Percentiles rank a stretch among this genome's conserved stretches.
phyloP scores from a whole-genome alignment of 2,888 invertebrate genomes.

The Sarcophaga carnaria region DNA sequence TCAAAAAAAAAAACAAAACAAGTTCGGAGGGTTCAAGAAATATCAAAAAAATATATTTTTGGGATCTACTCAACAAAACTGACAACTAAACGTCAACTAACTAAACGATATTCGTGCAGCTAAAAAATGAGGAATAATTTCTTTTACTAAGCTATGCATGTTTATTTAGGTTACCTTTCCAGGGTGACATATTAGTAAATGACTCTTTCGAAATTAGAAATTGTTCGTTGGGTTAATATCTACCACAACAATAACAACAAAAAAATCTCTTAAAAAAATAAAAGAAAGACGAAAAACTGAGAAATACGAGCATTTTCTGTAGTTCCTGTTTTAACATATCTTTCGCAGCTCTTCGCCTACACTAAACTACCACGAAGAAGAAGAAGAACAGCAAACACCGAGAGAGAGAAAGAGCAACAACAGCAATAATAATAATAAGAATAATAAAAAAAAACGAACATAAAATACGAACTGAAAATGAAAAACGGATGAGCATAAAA shows the following conservation, averaged over 20 bases:
- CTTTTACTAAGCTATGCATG: too few relatives aligned
- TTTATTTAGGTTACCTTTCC: too few relatives aligned
- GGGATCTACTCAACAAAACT: too few relatives aligned
- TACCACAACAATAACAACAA: constrained; percentile 18
- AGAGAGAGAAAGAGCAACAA: neutral
- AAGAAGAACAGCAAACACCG: neutral
- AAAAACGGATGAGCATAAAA: constrained; percentile 21
- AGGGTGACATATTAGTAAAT: too few relatives aligned
- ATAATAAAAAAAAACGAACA: constrained; percentile 26
- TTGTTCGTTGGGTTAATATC: neutral
- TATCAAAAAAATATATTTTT: too few relatives aligned
- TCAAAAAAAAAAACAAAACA: too few relatives aligned
- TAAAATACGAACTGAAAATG: constrained; percentile 46
- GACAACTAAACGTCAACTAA: too few relatives aligned
- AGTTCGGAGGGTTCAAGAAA: too few relatives aligned
- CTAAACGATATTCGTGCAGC: too few relatives aligned
- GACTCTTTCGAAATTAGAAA: too few relatives aligned
- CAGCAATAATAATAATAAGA: constrained; percentile 20
- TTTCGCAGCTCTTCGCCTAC: neutral
- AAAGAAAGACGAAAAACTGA: neutral
- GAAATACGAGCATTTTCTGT: constrained; percentile 24
- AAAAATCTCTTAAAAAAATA: constrained; percentile 14
- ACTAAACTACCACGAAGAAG: constrained; percentile 1
- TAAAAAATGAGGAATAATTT: too few relatives aligned
- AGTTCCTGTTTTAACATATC: constrained; percentile 28